Evolutionary conservation across 2,113 vertebrate species (phyloP), one percentile per base, ranked within the genome.

Genomic region (Melanostigma gelatinosum): DNA sequence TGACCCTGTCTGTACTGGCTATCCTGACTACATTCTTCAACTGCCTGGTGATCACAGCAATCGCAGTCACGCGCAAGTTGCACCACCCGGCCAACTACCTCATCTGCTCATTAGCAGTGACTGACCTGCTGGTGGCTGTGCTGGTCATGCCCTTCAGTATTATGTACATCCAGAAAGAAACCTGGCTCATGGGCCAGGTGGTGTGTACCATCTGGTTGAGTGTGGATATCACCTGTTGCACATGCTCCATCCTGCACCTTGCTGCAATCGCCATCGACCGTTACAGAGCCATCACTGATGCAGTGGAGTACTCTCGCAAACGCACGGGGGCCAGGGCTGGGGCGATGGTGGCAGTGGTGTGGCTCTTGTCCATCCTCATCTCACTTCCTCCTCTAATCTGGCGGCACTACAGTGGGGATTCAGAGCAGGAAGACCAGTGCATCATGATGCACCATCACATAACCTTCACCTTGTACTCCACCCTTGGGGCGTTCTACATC

Each of bases 121-220:
- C 98, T 0, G 98, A 99, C 92, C 97, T 99, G 78, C 96, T 99
- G 68, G 98, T 99, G 77, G 98, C 98, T 18, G 94, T 99, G 61
- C 89, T 99, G 75, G 98, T 99, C 88, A 99, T 99, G 98, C 98
- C 98, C 72, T 98, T 99, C 93, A 98, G 97, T 80, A 99, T 99
- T 18, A 93, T 97, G 74, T 99, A 99, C 86, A 98, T 99, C 44
- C 94, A 97, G 72, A 97, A 96, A 84, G 96, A 99, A 87, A 96
- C 92, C 12, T 99, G 98, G 98, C 92, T 96, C 58, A 98, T 99
- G 97, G 98, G 98, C 2, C 95, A 97, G 87, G 95, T 96, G 65
- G 93, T 97, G 83, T 99, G 98, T 76, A 97, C 97, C 87, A 94
- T 99, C 57, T 99, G 97, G 97, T 91, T 99, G 77, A 97, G 97